phyloP scores from a whole-genome alignment of 2,888 invertebrate species.

The Protophormia terraenovae region DNA sequence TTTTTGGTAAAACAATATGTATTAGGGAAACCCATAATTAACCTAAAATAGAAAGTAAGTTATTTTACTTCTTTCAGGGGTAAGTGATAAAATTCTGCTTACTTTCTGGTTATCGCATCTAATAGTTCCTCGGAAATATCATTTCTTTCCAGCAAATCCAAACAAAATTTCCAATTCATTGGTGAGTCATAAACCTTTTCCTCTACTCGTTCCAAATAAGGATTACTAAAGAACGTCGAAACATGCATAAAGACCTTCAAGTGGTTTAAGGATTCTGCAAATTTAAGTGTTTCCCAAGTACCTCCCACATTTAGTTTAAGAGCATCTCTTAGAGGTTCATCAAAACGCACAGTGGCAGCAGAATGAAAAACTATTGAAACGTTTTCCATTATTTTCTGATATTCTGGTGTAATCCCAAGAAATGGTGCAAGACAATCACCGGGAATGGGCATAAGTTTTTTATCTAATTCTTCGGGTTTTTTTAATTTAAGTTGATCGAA shows the following conservation, averaged over 20 bases:
- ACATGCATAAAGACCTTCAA: constrained; percentile 88
- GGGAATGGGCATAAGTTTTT: constrained; percentile 73
- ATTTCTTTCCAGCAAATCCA: constrained; percentile 71
- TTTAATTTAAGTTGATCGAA: constrained; percentile 72
- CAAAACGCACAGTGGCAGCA: constrained; percentile 91
- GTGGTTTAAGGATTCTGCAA: constrained; percentile 83
- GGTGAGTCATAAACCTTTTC: constrained; percentile 82
- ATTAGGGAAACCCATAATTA: constrained; percentile 85
- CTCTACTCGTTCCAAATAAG: constrained; percentile 87
- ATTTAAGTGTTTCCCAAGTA: constrained; percentile 84
- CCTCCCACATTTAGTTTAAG: constrained; percentile 85
- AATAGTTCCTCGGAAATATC: constrained; percentile 68
- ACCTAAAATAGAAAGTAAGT: constrained; percentile 57
- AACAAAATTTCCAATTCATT: constrained; percentile 74
- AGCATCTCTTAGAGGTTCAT: constrained; percentile 87
- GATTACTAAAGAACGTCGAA: constrained; percentile 93
- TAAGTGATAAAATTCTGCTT: not conserved
- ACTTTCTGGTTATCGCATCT: constrained; percentile 75
- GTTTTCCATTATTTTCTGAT: constrained; percentile 78
- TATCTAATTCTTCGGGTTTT: constrained; percentile 73
- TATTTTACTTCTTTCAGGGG: not conserved
- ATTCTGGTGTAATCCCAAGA: constrained; percentile 73
- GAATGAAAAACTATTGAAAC: constrained; percentile 88
- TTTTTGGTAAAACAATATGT: constrained; percentile 96
- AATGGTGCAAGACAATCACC: constrained; percentile 73